Percentiles rank a stretch among this genome's conserved stretches.
Evolutionary conservation across 2,113 vertebrate species (phyloP).

Genomic region (Misgurnus anguillicaudatus): DNA sequence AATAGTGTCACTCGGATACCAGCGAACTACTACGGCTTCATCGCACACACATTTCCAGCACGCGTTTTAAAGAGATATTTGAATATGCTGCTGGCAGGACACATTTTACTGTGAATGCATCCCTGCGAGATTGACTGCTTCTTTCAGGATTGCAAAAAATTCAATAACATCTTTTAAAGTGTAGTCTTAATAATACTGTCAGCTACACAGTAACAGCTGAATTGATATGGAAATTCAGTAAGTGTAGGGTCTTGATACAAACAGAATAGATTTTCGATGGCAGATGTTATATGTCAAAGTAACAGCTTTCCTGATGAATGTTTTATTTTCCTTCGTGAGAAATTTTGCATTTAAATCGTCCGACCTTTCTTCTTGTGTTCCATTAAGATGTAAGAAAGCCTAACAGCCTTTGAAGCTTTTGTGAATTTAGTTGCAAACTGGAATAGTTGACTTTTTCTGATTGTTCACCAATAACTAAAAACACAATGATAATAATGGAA

Average conservation of each 20-base stretch:
- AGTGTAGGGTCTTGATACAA: no score
- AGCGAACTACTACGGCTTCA: neutral
- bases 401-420: no score
- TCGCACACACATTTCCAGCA: neutral
- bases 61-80: neutral
- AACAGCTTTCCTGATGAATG: neutral
- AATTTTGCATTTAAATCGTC: no score
- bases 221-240: no score
- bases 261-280: neutral
- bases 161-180: slow-evolving; percentile 19
- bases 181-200: neutral
- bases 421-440: no score
- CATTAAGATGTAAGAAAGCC: no score
- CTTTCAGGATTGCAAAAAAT: neutral
- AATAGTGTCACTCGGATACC: neutral
- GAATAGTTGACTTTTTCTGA: no score
- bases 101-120: neutral
- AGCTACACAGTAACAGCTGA: neutral
- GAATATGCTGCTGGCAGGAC: slow-evolving; percentile 9
- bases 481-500: no score
- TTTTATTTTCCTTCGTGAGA: no score
- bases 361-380: no score
- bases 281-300: neutral
- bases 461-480: no score
- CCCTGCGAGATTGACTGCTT: neutral